These are phyloP conservation scores for Urocyon cinereoargenteus DNA, from an alignment of 2,797 vertebrate genomes.

Conservation along the genomic window DNA sequence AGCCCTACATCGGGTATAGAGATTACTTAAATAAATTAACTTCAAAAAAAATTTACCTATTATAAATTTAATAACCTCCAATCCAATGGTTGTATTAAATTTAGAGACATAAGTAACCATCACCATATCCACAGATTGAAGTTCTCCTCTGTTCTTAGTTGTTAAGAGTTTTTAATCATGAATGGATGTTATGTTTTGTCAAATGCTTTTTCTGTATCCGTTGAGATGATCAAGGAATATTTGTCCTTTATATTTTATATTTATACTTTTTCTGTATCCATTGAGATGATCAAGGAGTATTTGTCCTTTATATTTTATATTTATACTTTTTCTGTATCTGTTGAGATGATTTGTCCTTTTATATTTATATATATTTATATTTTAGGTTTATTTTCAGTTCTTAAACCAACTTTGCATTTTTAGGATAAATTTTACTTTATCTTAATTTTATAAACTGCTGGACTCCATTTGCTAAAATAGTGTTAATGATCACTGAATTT, in stretches of 20 bases:
- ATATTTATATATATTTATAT: neutral
- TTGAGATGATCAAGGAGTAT: neutral
- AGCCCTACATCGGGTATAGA: neutral
- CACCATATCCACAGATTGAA: neutral
- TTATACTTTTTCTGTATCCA: neutral
- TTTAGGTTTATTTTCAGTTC: neutral
- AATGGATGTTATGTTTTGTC: neutral
- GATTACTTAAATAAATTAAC: neutral
- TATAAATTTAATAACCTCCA: neutral
- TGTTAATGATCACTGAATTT: neutral
- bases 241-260: neutral
- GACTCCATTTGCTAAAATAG: neutral
- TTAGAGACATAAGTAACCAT: neutral
- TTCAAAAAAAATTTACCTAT: neutral
- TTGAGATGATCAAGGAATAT: neutral
- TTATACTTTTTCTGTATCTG: neutral
- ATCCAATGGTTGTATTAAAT: neutral
- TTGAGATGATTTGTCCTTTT: slow-evolving; percentile 15
- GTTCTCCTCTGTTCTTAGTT: neutral
- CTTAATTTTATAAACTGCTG: slow-evolving; percentile 2
- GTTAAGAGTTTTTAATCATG: neutral
- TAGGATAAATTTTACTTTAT: neutral
- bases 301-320: neutral
- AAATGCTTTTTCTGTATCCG: neutral
- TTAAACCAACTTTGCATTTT: slow-evolving; percentile 9